Evolutionary conservation across 2,797 vertebrate genomes (phyloP).

Genomic region (Vespertilio murinus): DNA sequence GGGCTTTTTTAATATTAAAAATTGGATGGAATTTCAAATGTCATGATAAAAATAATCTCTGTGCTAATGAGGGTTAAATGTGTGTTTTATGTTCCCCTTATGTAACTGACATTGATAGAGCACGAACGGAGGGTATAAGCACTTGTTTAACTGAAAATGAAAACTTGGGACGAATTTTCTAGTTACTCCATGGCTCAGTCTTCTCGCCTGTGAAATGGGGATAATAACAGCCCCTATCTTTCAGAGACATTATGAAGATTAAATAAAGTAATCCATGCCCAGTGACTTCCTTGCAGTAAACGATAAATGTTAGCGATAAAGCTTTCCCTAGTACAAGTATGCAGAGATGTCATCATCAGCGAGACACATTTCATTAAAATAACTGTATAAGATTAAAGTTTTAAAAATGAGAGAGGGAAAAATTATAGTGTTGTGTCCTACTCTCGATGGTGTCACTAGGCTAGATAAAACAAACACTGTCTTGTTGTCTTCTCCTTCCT

Average conservation of each 20-base stretch:
- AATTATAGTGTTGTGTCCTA: not conserved
- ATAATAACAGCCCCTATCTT: not conserved
- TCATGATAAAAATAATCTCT: slow-evolving; percentile 45
- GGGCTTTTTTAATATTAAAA: slow-evolving; percentile 42
- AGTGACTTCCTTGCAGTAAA: not conserved
- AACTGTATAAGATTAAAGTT: slow-evolving; percentile 9
- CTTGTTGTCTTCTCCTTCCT: not conserved
- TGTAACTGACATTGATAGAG: not conserved
- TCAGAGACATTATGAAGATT: not conserved
- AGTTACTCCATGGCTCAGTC: not conserved
- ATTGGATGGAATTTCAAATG: slow-evolving; percentile 14
- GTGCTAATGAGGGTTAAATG: not conserved
- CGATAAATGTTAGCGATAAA: not conserved
- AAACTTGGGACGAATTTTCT: not conserved
- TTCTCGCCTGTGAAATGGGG: slow-evolving; percentile 29
- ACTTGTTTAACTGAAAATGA: not conserved
- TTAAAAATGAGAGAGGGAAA: not conserved
- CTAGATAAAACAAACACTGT: not conserved
- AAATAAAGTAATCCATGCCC: not conserved
- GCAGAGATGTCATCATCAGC: not conserved
- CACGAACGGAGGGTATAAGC: not conserved
- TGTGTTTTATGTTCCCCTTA: not conserved
- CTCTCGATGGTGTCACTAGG: not conserved
- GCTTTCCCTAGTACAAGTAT: not conserved
- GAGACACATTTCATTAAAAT: not conserved